Evolutionary conservation across 2,797 vertebrate species (phyloP).

Genomic region (Crenichthys baileyi): DNA sequence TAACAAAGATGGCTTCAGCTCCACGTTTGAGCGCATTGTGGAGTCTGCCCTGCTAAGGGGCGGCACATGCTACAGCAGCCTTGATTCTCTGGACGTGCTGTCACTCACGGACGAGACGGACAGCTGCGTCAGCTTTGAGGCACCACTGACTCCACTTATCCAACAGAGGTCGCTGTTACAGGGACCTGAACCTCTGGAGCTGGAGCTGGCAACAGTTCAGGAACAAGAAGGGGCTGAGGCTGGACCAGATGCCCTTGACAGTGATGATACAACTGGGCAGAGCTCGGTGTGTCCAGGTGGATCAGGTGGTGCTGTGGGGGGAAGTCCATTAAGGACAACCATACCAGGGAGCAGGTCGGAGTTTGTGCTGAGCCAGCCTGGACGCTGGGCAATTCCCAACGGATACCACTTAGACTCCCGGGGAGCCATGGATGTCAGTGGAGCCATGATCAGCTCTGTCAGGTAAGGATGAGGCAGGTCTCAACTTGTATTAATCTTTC

Average conservation of each 20-base stretch:
- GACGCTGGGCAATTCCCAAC: slow-evolving; percentile 87
- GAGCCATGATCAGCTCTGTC: slow-evolving; percentile 87
- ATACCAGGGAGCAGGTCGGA: slow-evolving; percentile 95
- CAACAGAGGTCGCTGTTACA: slow-evolving; percentile 91
- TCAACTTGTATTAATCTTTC: not conserved
- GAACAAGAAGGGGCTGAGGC: slow-evolving; percentile 82
- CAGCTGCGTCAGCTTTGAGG: slow-evolving; percentile 97
- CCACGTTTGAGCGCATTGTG: slow-evolving; percentile 95
- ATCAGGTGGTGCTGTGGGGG: slow-evolving; percentile 71
- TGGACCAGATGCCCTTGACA: slow-evolving; percentile 70
- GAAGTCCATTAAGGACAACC: slow-evolving; percentile 89
- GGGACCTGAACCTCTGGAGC: slow-evolving; percentile 87
- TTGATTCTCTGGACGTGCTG: slow-evolving; percentile 94
- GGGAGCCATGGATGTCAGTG: slow-evolving; percentile 74
- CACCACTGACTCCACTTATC: slow-evolving; percentile 93
- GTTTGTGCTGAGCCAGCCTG: slow-evolving; percentile 89
- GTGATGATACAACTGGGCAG: slow-evolving; percentile 65
- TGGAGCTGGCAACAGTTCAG: slow-evolving; percentile 84
- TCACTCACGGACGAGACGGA: slow-evolving; percentile 96
- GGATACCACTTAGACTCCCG: slow-evolving; percentile 87
- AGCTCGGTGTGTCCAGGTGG: slow-evolving; percentile 49
- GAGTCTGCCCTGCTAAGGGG: slow-evolving; percentile 93
- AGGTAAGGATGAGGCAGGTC: slow-evolving; percentile 80
- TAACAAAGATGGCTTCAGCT: slow-evolving; percentile 94
- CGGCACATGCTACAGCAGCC: slow-evolving; percentile 95